Evolutionary conservation across 2,888 invertebrate genomes (phyloP), one percentile per base, ranked within the genome.

Genomic region (Synergus laeviventris): DNA sequence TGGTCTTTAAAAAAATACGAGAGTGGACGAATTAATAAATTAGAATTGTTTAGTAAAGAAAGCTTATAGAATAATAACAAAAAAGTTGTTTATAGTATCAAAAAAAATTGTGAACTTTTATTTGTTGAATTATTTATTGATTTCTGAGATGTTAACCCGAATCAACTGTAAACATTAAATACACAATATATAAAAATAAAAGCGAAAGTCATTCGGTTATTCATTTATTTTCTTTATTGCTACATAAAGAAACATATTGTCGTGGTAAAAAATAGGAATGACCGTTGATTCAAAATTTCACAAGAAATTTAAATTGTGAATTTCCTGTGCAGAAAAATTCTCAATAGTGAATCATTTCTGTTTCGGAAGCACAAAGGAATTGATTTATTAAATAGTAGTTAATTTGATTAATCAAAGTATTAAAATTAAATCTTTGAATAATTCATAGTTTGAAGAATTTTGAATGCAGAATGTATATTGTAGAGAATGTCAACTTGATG

Each of bases 1-100:
- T 84, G 77, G 64, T 82, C n/a, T 82, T 81, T 66, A 76, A 74
- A 64, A 70, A 64, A 42, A 75, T 88, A 77, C 77, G 79, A 76
- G 78, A 79, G 18, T 88, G 82, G 83, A 83, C 81, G 59, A 76
- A 59, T 56, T 82, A 45, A 76, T 21, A n/a, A 42, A 42, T 42
- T 42, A 12, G 2, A 42, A 42, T 14, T 12, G 14, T 31, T 4
- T 31, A 31, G 31, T 31, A 31, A 31, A 31, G 7, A 31, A 31
- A 31, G 5, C 5, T 31, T 31, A 5, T 31, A 31, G 31, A 31
- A 31, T 31, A 31, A 31, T 31, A 31, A 31, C 31, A 31, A 31
- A 31, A 31, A 31, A 31, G 4, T 49, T n/a, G n/a, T 49, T n/a
- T 8, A 16, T 16, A 49, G n/a, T n/a, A 8, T 49, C 9, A n/a